A percentile compares a stretch with the other conserved stretches of the same genome.
Conservation (phyloP, 2,113 vertebrate genomes). For the Mus spicilegus region DNA sequence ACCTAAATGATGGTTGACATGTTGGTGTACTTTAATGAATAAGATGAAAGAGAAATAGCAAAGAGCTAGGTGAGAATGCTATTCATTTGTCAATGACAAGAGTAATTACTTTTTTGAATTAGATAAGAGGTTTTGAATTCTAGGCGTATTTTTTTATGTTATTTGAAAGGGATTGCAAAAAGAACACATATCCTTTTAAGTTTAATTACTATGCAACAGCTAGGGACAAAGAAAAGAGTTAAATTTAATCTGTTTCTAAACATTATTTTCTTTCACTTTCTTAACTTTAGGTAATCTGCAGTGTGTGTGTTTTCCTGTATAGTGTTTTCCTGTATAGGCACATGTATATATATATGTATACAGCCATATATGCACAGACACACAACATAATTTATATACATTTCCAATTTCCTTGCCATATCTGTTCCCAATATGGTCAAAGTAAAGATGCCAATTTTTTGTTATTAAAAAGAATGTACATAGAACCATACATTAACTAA, state of each 20-base stretch:
- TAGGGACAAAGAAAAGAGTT: background rate
- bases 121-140: slow-evolving; percentile 20
- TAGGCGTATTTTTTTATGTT: slow-evolving; percentile 3
- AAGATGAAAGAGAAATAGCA: slow-evolving; percentile 41
- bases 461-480: background rate
- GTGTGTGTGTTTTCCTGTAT: background rate
- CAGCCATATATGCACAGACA: no score
- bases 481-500: background rate
- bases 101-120: slow-evolving; percentile 17
- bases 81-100: slow-evolving; percentile 15
- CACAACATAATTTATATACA: background rate
- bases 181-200: background rate
- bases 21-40: slow-evolving; percentile 47
- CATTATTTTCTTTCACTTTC: background rate
- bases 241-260: background rate
- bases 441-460: background rate
- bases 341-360: no score
- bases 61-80: background rate
- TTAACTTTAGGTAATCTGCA: background rate
- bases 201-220: slow-evolving; percentile 18
- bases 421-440: background rate
- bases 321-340: background rate
- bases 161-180: slow-evolving; percentile 6
- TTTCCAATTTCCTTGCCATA: background rate
- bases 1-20: background rate